A percentile compares a stretch with the other conserved stretches of the same genome.
Evolutionary conservation across 2,888 invertebrate genomes (phyloP).

Genomic region (Himalopsyche japonica): DNA sequence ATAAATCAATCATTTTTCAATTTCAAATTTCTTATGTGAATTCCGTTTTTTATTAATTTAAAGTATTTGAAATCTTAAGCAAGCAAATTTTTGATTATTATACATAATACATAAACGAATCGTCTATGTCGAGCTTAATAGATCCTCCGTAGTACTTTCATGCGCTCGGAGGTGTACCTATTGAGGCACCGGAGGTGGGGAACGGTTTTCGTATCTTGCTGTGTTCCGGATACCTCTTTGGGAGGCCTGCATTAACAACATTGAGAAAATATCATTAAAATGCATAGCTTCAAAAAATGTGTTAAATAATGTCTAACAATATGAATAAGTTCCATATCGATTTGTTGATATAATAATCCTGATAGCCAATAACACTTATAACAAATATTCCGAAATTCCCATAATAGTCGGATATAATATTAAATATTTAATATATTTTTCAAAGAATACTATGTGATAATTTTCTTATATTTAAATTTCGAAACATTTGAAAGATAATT

Average conservation of each 20-base stretch:
- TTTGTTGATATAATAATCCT: background rate
- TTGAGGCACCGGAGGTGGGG: background rate
- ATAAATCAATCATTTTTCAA: too few species aligned
- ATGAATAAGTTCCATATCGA: background rate
- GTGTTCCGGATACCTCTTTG: background rate
- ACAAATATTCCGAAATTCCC: too few species aligned
- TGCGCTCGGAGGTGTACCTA: background rate
- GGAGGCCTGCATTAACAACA: background rate
- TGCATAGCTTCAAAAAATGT: background rate
- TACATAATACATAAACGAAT: too few species aligned
- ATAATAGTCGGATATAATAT: too few species aligned
- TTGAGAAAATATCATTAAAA: background rate
- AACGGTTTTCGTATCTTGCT: background rate
- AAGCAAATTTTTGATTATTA: too few species aligned
- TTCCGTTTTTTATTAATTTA: too few species aligned
- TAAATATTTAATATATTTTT: too few species aligned
- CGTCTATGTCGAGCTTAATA: background rate
- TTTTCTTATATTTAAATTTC: too few species aligned
- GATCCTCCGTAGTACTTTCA: background rate
- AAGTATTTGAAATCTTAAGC: too few species aligned
- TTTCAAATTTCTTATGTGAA: too few species aligned
- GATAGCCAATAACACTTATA: background rate
- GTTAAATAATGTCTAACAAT: background rate
- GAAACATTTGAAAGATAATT: too few species aligned
- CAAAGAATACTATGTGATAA: too few species aligned